phyloP scores from a whole-genome alignment of 1,140 invertebrate species.

The Nephotettix cincticeps region DNA sequence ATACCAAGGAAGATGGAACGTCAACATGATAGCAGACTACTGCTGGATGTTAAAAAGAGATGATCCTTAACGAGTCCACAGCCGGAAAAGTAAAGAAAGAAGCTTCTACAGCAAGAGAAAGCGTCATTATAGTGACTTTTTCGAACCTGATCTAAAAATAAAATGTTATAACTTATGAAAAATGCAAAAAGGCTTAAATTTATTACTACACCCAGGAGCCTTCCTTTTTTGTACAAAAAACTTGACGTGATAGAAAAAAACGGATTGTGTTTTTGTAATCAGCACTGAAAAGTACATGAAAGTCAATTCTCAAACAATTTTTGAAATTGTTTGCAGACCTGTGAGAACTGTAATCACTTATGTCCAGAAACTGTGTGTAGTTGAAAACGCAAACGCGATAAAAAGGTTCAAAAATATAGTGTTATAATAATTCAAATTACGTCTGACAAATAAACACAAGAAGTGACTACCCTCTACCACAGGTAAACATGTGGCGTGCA shows the following conservation, averaged over 20 bases:
- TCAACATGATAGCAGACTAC: conserved; percentile 45
- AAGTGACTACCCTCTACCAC: too few species aligned
- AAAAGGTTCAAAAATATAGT: too few species aligned
- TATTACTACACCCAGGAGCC: conserved; percentile 1
- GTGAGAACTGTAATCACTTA: too few species aligned
- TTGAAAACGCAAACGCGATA: too few species aligned
- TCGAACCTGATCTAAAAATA: background rate
- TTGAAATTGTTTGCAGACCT: too few species aligned
- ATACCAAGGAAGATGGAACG: conserved; percentile 44
- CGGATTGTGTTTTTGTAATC: conserved; percentile 6
- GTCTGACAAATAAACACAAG: too few species aligned
- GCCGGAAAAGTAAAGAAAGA: conserved; percentile 22
- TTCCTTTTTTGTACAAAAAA: conserved; percentile 18
- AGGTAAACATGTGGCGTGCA: too few species aligned
- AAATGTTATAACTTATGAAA: conserved; percentile 11
- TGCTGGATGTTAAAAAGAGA: conserved; percentile 42
- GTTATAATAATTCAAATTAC: too few species aligned
- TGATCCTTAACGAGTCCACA: conserved; percentile 21
- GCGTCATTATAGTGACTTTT: background rate
- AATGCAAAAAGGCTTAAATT: conserved; percentile 16
- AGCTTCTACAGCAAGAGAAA: conserved; percentile 16
- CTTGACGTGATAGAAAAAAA: conserved; percentile 19
- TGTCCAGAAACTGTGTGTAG: too few species aligned
- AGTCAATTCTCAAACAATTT: conserved; percentile 26
- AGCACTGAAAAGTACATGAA: conserved; percentile 16